phyloP scores from a whole-genome alignment of 92 coral and sea anemone genomes.

The Paramuricea clavata region DNA sequence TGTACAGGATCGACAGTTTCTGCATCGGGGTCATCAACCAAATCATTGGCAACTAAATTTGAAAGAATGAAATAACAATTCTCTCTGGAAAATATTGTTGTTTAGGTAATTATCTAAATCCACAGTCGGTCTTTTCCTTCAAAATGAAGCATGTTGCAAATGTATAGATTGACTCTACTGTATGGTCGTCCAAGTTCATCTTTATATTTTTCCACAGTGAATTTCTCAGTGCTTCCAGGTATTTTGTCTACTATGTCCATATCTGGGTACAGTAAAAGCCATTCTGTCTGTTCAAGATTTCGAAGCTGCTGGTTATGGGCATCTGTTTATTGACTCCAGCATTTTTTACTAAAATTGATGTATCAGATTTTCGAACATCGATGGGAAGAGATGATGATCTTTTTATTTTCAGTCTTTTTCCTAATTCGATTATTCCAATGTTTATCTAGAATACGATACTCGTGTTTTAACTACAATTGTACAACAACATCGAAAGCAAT shows the following conservation, averaged over 20 bases:
- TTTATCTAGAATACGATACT: slow-evolving; percentile 39
- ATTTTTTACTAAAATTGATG: not conserved
- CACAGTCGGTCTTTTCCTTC: slow-evolving; percentile 39
- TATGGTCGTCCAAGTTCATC: slow-evolving; percentile 53
- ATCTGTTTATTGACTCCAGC: slow-evolving; percentile 39
- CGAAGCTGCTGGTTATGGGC: slow-evolving; percentile 54
- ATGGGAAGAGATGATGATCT: slow-evolving; percentile 56
- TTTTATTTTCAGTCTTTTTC: slow-evolving; percentile 42
- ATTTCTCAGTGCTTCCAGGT: slow-evolving; percentile 46
- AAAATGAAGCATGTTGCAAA: slow-evolving; percentile 34
- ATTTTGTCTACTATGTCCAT: slow-evolving; percentile 19
- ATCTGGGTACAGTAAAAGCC: slow-evolving; percentile 54
- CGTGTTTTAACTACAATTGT: not conserved
- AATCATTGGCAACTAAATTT: not conserved
- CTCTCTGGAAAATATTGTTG: not conserved
- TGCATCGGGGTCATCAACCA: not conserved
- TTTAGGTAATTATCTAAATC: not conserved
- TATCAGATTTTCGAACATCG: slow-evolving; percentile 32
- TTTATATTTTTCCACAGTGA: slow-evolving; percentile 41
- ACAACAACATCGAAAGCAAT: not conserved
- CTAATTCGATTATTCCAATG: slow-evolving; percentile 53
- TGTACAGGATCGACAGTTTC: not conserved
- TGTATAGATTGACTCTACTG: slow-evolving; percentile 45
- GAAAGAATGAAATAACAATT: too few species aligned
- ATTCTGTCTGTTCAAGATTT: slow-evolving; percentile 25